phyloP scores from a whole-genome alignment of 2,888 invertebrate species.

The Acronicta leporina region DNA sequence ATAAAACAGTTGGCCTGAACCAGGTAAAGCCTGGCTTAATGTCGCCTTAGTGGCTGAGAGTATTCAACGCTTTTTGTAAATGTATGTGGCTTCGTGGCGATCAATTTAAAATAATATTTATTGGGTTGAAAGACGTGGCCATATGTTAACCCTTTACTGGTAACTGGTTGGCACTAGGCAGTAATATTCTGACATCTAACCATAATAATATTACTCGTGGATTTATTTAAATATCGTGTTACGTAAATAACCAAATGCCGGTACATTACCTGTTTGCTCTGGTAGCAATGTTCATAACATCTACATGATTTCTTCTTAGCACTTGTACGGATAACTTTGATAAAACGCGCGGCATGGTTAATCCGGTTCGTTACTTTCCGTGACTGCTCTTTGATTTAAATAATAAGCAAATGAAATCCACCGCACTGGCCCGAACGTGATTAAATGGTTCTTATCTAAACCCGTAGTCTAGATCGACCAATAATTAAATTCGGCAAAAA shows the following conservation, averaged over 20 bases:
- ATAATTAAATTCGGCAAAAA: not conserved
- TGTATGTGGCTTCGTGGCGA: no score
- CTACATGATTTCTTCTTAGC: constrained; percentile 76
- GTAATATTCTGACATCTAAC: not conserved
- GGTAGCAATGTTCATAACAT: constrained; percentile 62
- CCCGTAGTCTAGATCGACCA: no score
- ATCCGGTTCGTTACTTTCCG: constrained; percentile 52
- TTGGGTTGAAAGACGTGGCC: not conserved
- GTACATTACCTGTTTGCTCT: constrained; percentile 78
- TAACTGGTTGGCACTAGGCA: no score
- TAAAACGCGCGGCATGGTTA: constrained; percentile 76
- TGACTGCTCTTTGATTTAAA: constrained; percentile 1
- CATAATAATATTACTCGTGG: not conserved
- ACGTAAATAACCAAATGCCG: constrained; percentile 76
- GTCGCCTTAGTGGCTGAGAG: no score
- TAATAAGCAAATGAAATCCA: constrained; percentile 18
- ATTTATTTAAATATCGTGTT: constrained; percentile 51
- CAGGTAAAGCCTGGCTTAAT: no score
- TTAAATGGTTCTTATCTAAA: not conserved
- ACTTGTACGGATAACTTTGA: constrained; percentile 75
- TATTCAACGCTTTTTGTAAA: no score
- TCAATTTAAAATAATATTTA: no score
- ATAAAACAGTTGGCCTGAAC: no score
- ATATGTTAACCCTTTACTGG: not conserved
- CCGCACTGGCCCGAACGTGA: not conserved